Percentiles rank a stretch among this genome's conserved stretches.
These are phyloP conservation scores for Malurus splendens DNA, from an alignment of 2,797 vertebrate genomes.

Conservation along the genomic window DNA sequence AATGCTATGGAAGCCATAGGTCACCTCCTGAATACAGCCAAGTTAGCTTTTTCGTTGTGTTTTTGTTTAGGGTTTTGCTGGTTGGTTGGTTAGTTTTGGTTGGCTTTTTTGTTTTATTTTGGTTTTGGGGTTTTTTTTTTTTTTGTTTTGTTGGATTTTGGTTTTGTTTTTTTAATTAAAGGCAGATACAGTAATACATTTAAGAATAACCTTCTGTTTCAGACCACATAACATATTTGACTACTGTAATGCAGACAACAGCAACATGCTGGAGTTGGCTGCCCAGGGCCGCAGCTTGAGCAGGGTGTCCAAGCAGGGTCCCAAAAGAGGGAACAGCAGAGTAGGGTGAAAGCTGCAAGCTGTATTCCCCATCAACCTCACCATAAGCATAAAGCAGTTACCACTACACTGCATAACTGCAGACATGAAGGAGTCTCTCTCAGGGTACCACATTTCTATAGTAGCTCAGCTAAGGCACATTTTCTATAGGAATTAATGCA, in stretches of 20 bases:
- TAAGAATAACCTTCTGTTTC: background rate
- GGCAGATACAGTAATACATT: background rate
- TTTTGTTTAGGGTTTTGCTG: too few species aligned
- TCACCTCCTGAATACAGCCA: background rate
- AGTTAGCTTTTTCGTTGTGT: background rate
- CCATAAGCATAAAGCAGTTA: background rate
- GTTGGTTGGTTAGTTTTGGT: too few species aligned
- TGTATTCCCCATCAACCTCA: background rate
- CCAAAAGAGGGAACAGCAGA: background rate
- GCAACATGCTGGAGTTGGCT: rapidly evolving
- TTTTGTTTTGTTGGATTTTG: too few species aligned
- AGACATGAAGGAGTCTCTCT: background rate
- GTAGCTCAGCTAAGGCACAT: background rate
- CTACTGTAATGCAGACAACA: background rate
- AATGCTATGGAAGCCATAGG: background rate
- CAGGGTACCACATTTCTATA: background rate
- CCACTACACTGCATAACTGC: background rate
- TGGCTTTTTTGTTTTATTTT: too few species aligned
- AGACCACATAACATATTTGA: background rate
- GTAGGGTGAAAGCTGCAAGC: background rate
- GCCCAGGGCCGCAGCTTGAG: background rate
- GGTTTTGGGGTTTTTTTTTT: too few species aligned
- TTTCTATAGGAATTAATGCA: background rate
- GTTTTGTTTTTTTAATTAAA: background rate
- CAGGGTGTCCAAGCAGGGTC: background rate